Percentiles rank a stretch among this genome's conserved stretches.
Conservation (phyloP, 1,140 invertebrate genomes). For the Lepidurus arcticus region DNA sequence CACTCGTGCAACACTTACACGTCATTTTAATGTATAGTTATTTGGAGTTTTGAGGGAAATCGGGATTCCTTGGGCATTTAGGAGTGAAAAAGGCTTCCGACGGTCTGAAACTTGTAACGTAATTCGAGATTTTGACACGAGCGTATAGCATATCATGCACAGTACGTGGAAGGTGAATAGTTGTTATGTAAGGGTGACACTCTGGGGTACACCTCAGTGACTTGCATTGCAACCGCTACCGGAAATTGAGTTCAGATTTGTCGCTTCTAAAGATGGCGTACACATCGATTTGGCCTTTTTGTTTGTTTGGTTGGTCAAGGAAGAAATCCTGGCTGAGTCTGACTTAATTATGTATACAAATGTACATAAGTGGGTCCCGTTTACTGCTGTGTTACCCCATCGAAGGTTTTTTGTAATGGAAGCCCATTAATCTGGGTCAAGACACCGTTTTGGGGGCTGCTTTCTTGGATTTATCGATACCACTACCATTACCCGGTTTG, state of each 20-base stretch:
- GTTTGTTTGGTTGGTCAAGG: neutral
- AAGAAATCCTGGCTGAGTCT: neutral
- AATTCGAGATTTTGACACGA: no score
- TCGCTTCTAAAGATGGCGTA: neutral
- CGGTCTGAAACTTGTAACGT: no score
- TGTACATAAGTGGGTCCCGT: neutral
- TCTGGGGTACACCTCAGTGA: neutral
- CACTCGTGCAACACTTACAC: neutral
- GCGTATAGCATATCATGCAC: no score
- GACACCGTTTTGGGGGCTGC: neutral
- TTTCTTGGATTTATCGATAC: neutral
- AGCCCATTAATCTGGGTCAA: constrained; percentile 21
- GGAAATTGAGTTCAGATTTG: neutral
- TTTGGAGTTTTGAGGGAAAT: neutral
- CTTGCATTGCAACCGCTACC: neutral
- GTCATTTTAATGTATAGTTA: neutral
- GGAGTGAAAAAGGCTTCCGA: no score
- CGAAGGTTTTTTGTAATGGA: neutral
- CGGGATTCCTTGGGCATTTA: no score
- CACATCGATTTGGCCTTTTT: constrained; percentile 6
- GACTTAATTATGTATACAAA: neutral
- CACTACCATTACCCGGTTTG: neutral
- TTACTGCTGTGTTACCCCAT: neutral
- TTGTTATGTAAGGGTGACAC: neutral
- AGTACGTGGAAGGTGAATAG: neutral